phyloP scores from a whole-genome alignment of 1,140 invertebrate genomes.

The Brachionus calyciflorus region DNA sequence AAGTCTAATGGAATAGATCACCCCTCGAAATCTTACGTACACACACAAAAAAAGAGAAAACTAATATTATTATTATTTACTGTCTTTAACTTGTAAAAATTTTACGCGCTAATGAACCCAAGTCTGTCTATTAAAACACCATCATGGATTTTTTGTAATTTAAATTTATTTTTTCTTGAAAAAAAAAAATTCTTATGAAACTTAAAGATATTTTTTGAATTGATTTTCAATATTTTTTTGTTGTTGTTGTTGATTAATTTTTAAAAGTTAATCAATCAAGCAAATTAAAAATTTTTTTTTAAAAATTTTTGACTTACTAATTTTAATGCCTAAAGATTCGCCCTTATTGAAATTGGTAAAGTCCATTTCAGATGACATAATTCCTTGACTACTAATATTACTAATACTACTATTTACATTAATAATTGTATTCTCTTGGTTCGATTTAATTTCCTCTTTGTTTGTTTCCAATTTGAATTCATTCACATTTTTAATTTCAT shows the following conservation, averaged over 20 bases:
- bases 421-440: too few species aligned
- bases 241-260: too few species aligned
- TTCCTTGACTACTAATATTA: neutral
- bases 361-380: neutral
- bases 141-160: constrained; percentile 22
- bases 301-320: too few species aligned
- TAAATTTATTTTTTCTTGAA: constrained; percentile 18
- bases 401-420: too few species aligned
- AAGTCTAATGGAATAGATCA: constrained; percentile 23
- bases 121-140: constrained; percentile 14
- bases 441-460: neutral
- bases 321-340: neutral
- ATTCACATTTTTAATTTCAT: neutral
- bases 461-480: constrained; percentile 3
- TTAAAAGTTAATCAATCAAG: too few species aligned
- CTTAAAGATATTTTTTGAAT: too few species aligned
- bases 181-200: neutral
- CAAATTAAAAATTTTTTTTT: too few species aligned
- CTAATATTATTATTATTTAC: constrained; percentile 19
- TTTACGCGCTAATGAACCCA: neutral
- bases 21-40: neutral
- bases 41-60: constrained; percentile 16
- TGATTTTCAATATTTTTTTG: too few species aligned
- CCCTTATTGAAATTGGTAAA: neutral
- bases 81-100: constrained; percentile 29